Conservation (phyloP, 2,797 vertebrate species). For the Ambastaia sidthimunki region DNA sequence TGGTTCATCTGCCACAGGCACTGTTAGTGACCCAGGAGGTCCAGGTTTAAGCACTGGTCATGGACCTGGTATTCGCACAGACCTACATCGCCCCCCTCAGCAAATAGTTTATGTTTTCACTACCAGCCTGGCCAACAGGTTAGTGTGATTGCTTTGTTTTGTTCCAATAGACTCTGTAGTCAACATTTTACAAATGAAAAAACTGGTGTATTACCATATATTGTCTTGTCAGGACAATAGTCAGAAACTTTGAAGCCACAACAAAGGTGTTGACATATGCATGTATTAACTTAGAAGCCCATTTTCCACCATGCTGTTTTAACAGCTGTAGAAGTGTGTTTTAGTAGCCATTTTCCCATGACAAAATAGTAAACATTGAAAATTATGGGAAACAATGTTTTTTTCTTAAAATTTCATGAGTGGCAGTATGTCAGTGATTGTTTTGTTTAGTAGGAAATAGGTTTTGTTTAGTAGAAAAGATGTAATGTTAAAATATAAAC, state of each 20-base stretch:
- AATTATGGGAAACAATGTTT: background rate
- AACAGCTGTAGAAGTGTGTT: constrained; percentile 11
- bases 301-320: constrained; percentile 13
- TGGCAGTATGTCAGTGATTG: background rate
- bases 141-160: constrained; percentile 57
- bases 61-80: constrained; percentile 70
- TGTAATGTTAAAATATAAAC: background rate
- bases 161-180: background rate
- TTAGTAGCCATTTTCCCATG: background rate
- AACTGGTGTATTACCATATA: background rate
- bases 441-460: background rate
- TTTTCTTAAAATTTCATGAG: too few species aligned
- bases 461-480: background rate
- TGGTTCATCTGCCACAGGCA: constrained; percentile 80
- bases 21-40: constrained; percentile 74
- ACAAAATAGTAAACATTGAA: constrained; percentile 5
- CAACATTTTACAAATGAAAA: background rate
- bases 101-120: constrained; percentile 97
- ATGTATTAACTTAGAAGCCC: background rate
- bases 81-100: constrained; percentile 79
- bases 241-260: constrained; percentile 12
- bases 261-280: constrained; percentile 10
- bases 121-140: constrained; percentile 96
- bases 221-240: background rate
- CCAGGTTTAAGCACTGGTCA: constrained; percentile 77